Evolutionary conservation across 2,888 invertebrate genomes (phyloP).

Genomic region (Neoascia interrupta): DNA sequence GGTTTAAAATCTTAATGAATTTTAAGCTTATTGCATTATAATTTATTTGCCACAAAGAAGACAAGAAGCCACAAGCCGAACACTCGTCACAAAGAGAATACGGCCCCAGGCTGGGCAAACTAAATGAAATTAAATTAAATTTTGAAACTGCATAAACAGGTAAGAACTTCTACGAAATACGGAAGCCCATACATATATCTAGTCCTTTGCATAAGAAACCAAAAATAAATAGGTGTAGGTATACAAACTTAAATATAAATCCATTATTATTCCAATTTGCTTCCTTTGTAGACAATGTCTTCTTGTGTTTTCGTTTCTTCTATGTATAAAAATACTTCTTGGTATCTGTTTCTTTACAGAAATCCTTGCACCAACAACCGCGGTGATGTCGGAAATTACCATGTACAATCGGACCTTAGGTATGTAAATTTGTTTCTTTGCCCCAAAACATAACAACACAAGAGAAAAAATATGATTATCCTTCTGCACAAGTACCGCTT

Average conservation of each 20-base stretch:
- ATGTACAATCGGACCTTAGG: constrained; percentile 78
- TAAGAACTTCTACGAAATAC: too few species aligned
- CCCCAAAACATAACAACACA: background rate
- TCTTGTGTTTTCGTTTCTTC: too few species aligned
- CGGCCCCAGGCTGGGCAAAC: constrained; percentile 15
- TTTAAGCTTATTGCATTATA: too few species aligned
- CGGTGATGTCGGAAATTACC: constrained; percentile 82
- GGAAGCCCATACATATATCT: background rate
- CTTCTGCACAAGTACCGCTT: constrained; percentile 68
- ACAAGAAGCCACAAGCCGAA: too few species aligned
- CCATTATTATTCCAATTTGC: constrained; percentile 62
- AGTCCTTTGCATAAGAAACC: too few species aligned
- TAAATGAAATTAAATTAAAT: constrained; percentile 30
- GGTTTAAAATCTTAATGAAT: too few species aligned
- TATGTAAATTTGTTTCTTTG: constrained; percentile 68
- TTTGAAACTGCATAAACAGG: too few species aligned
- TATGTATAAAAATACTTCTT: too few species aligned
- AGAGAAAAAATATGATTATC: constrained; percentile 52
- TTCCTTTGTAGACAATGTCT: constrained; percentile 30
- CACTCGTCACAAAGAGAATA: too few species aligned
- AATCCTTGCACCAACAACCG: constrained; percentile 91
- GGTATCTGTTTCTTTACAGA: constrained; percentile 83
- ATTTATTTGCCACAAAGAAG: too few species aligned
- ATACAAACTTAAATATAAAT: constrained; percentile 20
- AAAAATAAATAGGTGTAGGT: constrained; percentile 5